phyloP scores from a whole-genome alignment of 2,888 invertebrate genomes.

The Cynaeus angustus region DNA sequence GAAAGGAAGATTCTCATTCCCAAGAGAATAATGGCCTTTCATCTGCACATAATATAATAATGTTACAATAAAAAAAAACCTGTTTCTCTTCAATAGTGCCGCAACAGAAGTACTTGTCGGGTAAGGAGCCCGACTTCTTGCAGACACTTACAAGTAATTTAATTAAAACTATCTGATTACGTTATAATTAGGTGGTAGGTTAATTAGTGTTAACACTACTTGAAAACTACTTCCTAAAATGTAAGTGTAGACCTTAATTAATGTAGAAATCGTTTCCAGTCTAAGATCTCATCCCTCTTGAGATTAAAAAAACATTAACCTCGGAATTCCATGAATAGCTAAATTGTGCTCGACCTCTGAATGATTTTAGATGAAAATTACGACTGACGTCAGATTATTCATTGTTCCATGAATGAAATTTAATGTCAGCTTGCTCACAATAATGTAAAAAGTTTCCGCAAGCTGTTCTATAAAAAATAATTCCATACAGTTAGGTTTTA shows the following conservation, averaged over 20 bases:
- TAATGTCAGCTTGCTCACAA: slow-evolving; percentile 17
- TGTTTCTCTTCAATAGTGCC: slow-evolving; percentile 52
- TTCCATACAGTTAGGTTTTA: slow-evolving; percentile 37
- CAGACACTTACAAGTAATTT: slow-evolving; percentile 37
- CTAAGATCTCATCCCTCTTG: slow-evolving; percentile 11
- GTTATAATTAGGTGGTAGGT: slow-evolving; percentile 23
- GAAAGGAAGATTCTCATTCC: slow-evolving; percentile 59
- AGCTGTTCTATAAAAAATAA: slow-evolving; percentile 13
- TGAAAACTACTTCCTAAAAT: slow-evolving; percentile 21
- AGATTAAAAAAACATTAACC: slow-evolving; percentile 17
- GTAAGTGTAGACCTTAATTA: slow-evolving; percentile 20
- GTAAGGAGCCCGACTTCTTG: slow-evolving; percentile 36
- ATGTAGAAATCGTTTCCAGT: not conserved
- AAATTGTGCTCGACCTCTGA: slow-evolving; percentile 16
- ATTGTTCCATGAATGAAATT: slow-evolving; percentile 38
- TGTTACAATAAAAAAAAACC: slow-evolving; percentile 60
- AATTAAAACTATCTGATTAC: slow-evolving; percentile 24
- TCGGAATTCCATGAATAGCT: slow-evolving; percentile 8
- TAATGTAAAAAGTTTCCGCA: slow-evolving; percentile 34
- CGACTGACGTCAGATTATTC: slow-evolving; percentile 23
- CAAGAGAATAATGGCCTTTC: slow-evolving; percentile 60
- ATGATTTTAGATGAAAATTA: slow-evolving; percentile 15
- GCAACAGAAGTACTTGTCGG: slow-evolving; percentile 32
- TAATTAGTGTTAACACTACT: slow-evolving; percentile 22
- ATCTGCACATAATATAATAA: slow-evolving; percentile 59